Base-by-base conservation (phyloP, 2,888 invertebrate genomes). In the Hyposoter didymator region DNA sequence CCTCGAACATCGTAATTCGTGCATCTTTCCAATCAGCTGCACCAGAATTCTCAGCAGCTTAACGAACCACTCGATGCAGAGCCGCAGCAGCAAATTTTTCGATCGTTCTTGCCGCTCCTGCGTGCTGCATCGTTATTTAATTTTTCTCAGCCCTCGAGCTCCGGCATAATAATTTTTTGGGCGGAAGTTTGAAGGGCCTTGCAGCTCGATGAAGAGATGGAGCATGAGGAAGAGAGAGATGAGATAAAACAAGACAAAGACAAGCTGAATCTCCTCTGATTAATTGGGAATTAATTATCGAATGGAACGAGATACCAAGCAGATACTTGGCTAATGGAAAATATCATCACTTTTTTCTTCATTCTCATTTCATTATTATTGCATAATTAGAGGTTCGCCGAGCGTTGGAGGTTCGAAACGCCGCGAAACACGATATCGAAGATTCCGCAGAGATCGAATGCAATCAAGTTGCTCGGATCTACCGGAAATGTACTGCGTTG, bases 241-340 rank as follows among this genome's bases (percentile, higher is more conserved):
- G 43, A 17, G 76, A 67, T n/a, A 19, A 49, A 43, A 12, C 8
- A 10, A 64, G 43, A 52, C 32, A 66, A 17, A 39, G 39, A 39
- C 8, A 49, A 45, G 39, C 19, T 62, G 49, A 12, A 14, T 43
- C 73, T 55, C 22, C 14, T n/a, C 14, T n/a, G 64, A 72, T 85
- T 72, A 82, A 85, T 85, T 82, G 70, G 74, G 82, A 85, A 79
- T 85, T 80, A 72, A 85, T 85, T 85, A 82, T 72, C 66, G 59
- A 79, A 67, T 72, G 76, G 70, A 64, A 62, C 67, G 78, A 64
- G 49, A 55, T 67, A 35, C 35, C 32, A 76, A 43, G 22, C 19
- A 28, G 67, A 35, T 22, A 74, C 78, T 70, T 28, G 75, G 55
- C 43, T 64, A 66, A 75, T 74, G 67, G 73, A 59, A 85, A 76